phyloP scores from a whole-genome alignment of 2,113 vertebrate genomes.

The Chitala chitala region DNA sequence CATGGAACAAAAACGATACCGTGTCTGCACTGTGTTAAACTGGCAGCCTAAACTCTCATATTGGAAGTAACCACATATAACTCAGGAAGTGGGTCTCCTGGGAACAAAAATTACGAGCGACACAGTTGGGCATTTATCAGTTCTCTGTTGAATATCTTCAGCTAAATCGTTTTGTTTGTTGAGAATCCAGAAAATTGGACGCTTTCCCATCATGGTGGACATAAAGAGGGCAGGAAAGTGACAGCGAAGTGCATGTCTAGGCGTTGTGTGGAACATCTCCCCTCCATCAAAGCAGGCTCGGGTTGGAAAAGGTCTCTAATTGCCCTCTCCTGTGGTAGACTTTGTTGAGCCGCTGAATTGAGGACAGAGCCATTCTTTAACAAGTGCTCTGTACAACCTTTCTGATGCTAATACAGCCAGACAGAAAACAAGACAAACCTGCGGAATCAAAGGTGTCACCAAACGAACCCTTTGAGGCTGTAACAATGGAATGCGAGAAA shows the following conservation, averaged over 20 bases:
- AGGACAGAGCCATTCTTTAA: background rate
- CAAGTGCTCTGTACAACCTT: background rate
- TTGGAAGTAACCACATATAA: background rate
- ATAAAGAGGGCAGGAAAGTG: too few species aligned
- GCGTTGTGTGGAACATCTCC: too few species aligned
- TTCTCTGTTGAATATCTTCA: slow-evolving; percentile 3
- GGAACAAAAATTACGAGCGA: background rate
- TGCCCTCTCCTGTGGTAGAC: background rate
- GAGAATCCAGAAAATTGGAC: too few species aligned
- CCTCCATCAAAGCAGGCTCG: too few species aligned
- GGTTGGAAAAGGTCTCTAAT: too few species aligned
- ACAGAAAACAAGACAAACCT: background rate
- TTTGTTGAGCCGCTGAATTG: background rate
- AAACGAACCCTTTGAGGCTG: background rate
- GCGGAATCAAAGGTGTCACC: background rate
- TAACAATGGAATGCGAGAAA: background rate
- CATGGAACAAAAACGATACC: too few species aligned
- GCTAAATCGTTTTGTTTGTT: background rate
- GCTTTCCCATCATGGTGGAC: too few species aligned
- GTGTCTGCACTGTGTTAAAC: too few species aligned
- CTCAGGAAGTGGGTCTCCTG: background rate
- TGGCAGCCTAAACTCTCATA: background rate
- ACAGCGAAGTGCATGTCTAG: too few species aligned
- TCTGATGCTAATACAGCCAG: background rate
- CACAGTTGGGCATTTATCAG: background rate